These are phyloP conservation scores for Drosophila affinis DNA, from an alignment of 2,888 invertebrate species.

Conservation along the genomic window DNA sequence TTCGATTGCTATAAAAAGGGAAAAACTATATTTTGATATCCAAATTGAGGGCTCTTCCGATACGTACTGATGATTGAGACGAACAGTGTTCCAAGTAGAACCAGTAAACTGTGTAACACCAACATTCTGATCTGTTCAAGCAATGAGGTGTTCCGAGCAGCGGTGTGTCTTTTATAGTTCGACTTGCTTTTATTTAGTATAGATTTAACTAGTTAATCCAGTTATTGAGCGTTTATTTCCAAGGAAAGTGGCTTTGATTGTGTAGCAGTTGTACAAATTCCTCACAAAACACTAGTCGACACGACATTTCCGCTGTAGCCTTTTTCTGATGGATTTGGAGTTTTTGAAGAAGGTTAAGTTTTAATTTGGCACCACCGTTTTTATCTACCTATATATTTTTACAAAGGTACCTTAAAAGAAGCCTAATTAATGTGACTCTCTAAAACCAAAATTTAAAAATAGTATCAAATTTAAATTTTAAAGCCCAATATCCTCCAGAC, in stretches of 20 bases:
- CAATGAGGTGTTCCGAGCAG: background rate
- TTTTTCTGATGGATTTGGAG: too few species aligned
- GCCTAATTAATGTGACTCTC: too few species aligned
- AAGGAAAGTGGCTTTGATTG: background rate
- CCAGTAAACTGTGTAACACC: background rate
- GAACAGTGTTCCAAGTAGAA: background rate
- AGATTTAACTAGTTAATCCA: conserved; percentile 9
- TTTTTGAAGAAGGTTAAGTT: too few species aligned
- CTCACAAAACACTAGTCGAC: too few species aligned
- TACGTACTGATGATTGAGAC: conserved; percentile 1
- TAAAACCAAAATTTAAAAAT: too few species aligned
- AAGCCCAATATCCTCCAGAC: too few species aligned
- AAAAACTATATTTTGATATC: background rate
- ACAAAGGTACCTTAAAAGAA: too few species aligned
- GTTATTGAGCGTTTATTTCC: background rate
- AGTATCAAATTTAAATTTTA: too few species aligned
- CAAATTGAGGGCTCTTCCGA: background rate
- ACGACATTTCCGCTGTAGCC: too few species aligned
- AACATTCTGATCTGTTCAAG: conserved; percentile 14
- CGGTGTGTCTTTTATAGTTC: conserved; percentile 12
- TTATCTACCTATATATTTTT: too few species aligned
- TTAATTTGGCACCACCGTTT: too few species aligned
- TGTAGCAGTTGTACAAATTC: too few species aligned
- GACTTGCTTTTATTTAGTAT: background rate
- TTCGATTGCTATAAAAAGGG: background rate